phyloP scores from a whole-genome alignment of 2,797 vertebrate species.

The Micrastur ruficollis region DNA sequence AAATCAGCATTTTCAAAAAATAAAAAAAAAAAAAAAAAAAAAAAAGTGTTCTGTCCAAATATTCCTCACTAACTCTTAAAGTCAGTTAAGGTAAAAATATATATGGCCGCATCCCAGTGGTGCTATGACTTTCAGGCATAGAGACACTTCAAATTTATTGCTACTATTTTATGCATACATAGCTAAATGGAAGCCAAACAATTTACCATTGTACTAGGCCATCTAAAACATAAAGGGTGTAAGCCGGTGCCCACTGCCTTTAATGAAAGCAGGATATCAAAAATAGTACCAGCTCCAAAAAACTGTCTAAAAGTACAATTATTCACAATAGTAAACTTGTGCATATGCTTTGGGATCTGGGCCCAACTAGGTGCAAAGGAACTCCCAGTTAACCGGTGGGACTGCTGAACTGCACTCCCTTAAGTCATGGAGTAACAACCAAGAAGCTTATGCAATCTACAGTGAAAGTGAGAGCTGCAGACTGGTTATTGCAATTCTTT shows the following conservation, averaged over 20 bases:
- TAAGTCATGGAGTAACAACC: not conserved
- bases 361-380: not conserved
- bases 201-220: not conserved
- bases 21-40: not conserved
- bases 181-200: not conserved
- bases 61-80: not conserved
- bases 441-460: not conserved
- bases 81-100: not conserved
- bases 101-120: accelerated
- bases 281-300: not conserved
- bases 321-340: not conserved
- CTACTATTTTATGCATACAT: not conserved
- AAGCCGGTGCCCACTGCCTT: not conserved
- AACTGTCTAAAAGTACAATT: conserved; percentile 16
- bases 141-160: not conserved
- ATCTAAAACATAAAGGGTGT: not conserved
- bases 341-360: not conserved
- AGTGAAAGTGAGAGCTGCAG: not conserved
- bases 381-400: not conserved
- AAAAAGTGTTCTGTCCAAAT: not conserved
- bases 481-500: not conserved
- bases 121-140: not conserved
- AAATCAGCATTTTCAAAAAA: not conserved
- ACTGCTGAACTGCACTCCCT: not conserved
- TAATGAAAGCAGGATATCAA: not conserved